Evolutionary conservation across 2,113 vertebrate genomes (phyloP).

Genomic region (Microcebus ravelobensis): DNA sequence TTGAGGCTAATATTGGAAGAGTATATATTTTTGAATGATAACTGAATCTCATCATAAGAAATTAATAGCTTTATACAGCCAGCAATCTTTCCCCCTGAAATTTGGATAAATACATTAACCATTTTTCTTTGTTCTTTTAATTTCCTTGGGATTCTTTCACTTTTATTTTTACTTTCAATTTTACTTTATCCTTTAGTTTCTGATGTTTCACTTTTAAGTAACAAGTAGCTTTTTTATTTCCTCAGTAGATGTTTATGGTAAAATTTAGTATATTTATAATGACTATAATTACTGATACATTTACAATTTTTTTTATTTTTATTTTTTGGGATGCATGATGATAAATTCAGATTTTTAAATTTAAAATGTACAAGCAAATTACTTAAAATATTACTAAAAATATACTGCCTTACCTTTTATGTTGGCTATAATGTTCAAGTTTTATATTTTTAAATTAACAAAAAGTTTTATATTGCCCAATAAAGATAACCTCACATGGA

Average conservation of each 20-base stretch:
- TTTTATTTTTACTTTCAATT: not conserved
- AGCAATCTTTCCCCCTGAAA: not conserved
- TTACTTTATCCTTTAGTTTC: too few relatives aligned
- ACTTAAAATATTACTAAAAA: not conserved
- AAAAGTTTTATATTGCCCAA: not conserved
- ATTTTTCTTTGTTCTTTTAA: not conserved
- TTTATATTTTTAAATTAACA: conserved; percentile 46
- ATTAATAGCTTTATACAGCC: not conserved
- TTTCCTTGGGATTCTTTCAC: not conserved
- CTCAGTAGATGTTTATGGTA: not conserved
- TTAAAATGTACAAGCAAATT: conserved; percentile 43
- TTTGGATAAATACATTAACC: not conserved
- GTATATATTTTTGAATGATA: not conserved
- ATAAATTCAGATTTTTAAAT: conserved; percentile 37
- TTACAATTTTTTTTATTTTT: too few relatives aligned
- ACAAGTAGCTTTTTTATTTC: not conserved
- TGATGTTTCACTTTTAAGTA: not conserved
- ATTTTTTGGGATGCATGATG: not conserved
- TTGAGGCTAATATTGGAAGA: too few relatives aligned
- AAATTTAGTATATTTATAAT: too few relatives aligned
- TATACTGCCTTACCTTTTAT: not conserved
- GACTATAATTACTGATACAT: not conserved
- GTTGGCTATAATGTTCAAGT: not conserved
- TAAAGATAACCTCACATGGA: conserved; percentile 11
- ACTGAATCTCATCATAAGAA: not conserved